Evolutionary conservation across 2,888 invertebrate genomes (phyloP).

Genomic region (Diloba caeruleocephala): DNA sequence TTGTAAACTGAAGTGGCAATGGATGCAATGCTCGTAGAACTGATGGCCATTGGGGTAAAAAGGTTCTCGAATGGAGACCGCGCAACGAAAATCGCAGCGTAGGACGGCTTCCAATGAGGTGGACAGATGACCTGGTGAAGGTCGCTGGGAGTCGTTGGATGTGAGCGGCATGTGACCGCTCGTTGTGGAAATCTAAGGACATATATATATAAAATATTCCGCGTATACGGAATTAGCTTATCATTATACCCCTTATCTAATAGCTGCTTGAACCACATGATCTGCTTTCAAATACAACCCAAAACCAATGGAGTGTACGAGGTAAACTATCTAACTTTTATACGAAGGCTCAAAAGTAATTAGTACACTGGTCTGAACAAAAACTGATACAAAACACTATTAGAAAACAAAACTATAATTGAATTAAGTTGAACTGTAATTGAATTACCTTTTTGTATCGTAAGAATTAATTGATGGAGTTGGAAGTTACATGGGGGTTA

Average conservation of each 20-base stretch:
- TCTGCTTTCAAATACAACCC: conserved; percentile 40
- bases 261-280: conserved; percentile 39
- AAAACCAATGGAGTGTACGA: conserved; percentile 48
- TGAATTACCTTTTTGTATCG: conserved; percentile 52
- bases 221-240: conserved; percentile 13
- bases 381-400: conserved; percentile 59
- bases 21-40: too few relatives aligned
- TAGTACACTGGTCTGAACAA: conserved; percentile 63
- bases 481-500: conserved; percentile 22
- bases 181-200: too few relatives aligned
- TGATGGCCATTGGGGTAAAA: too few relatives aligned
- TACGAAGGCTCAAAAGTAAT: conserved; percentile 60
- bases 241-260: conserved; percentile 25
- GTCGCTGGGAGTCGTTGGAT: too few relatives aligned
- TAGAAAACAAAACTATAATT: conserved; percentile 65
- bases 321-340: conserved; percentile 56
- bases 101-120: too few relatives aligned
- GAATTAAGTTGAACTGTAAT: conserved; percentile 57
- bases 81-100: too few relatives aligned
- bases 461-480: conserved; percentile 33
- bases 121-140: too few relatives aligned
- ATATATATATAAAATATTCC: too few relatives aligned
- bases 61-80: too few relatives aligned
- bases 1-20: too few relatives aligned
- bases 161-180: too few relatives aligned